These are phyloP conservation scores for Brachystomella parvula DNA, from an alignment of 1,140 invertebrate genomes.

Conservation along the genomic window DNA sequence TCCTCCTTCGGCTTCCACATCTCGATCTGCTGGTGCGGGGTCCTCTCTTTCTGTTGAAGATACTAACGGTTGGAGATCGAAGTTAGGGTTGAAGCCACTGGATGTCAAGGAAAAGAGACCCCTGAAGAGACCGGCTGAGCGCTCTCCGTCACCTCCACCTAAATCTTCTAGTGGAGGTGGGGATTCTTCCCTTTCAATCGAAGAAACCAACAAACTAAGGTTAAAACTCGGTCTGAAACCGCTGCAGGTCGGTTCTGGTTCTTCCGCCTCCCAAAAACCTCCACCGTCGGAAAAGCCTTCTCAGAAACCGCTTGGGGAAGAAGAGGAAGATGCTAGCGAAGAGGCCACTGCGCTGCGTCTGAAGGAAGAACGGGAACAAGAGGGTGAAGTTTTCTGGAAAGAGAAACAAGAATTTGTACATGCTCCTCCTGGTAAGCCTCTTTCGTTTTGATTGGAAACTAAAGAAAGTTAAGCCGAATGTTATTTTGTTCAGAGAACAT, in stretches of 20 bases:
- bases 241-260: constrained; percentile 57
- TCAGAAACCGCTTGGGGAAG: constrained; percentile 24
- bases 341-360: constrained; percentile 30
- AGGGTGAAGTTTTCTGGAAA: constrained; percentile 46
- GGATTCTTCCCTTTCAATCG: constrained; percentile 60
- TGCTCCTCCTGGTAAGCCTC: constrained; percentile 61
- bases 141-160: constrained; percentile 25
- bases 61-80: background rate
- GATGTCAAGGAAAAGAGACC: constrained; percentile 1
- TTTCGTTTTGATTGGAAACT: constrained; percentile 1
- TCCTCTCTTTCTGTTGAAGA: background rate
- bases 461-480: constrained; percentile 1
- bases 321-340: constrained; percentile 40
- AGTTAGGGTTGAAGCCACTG: background rate
- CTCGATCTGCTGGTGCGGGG: background rate
- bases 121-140: background rate
- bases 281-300: constrained; percentile 2
- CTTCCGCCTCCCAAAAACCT: background rate
- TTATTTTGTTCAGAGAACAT: constrained; percentile 53
- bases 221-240: constrained; percentile 91
- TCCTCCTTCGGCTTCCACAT: no score
- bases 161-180: constrained; percentile 28
- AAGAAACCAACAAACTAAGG: constrained; percentile 84
- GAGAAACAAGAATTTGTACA: constrained; percentile 87
- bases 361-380: constrained; percentile 38